Evolutionary conservation across 2,888 invertebrate genomes (phyloP), one percentile per base, ranked within the genome.

Genomic region (Pristionchus fissidentatus): DNA sequence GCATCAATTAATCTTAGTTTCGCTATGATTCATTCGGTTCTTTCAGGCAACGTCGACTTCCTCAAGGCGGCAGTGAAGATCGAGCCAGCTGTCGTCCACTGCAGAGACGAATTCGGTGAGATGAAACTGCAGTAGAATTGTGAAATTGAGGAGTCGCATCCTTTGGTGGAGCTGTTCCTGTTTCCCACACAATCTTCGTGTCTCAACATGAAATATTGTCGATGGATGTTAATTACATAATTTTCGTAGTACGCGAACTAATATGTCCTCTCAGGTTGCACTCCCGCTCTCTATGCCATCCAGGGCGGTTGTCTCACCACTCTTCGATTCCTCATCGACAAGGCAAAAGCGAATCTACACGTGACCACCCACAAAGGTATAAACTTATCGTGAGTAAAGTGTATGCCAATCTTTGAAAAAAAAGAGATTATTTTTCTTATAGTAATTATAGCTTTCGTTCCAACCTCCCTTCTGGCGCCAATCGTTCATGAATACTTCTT

Each of bases 41-140:
- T 55, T 88, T 26, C 49, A 90, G 90, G 91, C 49, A 91, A 91
- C 82, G 84, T 90, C 32, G 91, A 91, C 75, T 90, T 91, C 70
- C 83, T 91, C 38, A 87, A 89, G 41, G 86, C 90, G 3, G 89
- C 87, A 3, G 86, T 88, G n/a, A 91, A 91, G 83, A 89, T 89
- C 84, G 91, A 91, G 82, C 84, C 86, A 41, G 84, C 86, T 13
- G 90, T 91, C 90, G 88, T 88, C 32, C 87, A 90, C 73, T 85
- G 84, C 13, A 66, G 88, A 29, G 91, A 91, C 75, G 88, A 88
- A 62, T 91, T 90, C 81, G 91, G 90, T 87, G 29, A 52, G 77
- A 38, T 32, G 15, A 55, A 15, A n/a, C n/a, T n/a, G n/a, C n/a
- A n/a, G n/a, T n/a, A n/a, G n/a, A n/a, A n/a, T n/a, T n/a, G n/a